A percentile compares a stretch with the other conserved stretches of the same genome.
Evolutionary conservation across 2,888 invertebrate genomes (phyloP).

Genomic region (Scrobipalpa atriplicella): DNA sequence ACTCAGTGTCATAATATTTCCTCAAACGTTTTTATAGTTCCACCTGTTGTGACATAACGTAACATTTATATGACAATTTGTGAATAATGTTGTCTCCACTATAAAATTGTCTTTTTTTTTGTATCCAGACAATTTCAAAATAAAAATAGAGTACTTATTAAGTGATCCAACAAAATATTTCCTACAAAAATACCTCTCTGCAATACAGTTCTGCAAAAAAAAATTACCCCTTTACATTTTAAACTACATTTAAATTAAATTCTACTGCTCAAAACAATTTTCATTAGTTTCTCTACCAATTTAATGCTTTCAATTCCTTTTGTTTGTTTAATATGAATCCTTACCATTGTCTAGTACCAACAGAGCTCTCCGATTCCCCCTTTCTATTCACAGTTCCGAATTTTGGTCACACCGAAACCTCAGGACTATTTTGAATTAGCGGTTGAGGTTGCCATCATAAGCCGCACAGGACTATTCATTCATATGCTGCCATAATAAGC

Average conservation of each 20-base stretch:
- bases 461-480: conserved; percentile 12
- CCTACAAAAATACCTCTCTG: too few relatives aligned
- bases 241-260: not conserved
- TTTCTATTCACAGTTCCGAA: conserved; percentile 9
- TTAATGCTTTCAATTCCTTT: not conserved
- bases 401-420: conserved; percentile 22
- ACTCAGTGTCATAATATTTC: too few relatives aligned
- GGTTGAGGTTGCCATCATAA: too few relatives aligned
- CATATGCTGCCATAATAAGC: conserved; percentile 17
- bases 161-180: too few relatives aligned
- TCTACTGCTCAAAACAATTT: not conserved
- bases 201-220: too few relatives aligned
- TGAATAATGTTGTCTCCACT: too few relatives aligned
- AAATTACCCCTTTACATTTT: not conserved
- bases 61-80: too few relatives aligned
- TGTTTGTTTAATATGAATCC: not conserved
- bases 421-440: conserved; percentile 25
- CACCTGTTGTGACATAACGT: too few relatives aligned
- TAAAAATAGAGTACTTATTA: too few relatives aligned
- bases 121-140: too few relatives aligned
- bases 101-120: too few relatives aligned
- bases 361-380: not conserved
- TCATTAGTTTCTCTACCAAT: not conserved
- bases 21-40: too few relatives aligned
- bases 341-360: not conserved